phyloP scores from a whole-genome alignment of 64 coral and sea anemone species.

The Catalaphyllia jardinei region DNA sequence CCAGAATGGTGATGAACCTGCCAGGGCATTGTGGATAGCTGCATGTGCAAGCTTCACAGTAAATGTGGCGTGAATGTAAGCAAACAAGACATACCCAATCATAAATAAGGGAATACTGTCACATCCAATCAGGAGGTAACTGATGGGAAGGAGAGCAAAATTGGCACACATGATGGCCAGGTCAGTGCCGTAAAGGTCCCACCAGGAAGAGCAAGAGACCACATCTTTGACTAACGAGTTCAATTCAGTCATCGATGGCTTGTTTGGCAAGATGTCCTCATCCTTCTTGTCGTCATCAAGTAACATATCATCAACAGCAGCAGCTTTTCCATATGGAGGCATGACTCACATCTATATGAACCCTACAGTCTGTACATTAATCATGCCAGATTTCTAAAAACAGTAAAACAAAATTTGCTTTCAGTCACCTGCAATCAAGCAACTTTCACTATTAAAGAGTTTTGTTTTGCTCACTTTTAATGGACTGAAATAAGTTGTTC shows the following conservation, averaged over 20 bases:
- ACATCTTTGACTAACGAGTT: slow-evolving; percentile 53
- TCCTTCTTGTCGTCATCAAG: not conserved
- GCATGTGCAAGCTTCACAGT: slow-evolving; percentile 73
- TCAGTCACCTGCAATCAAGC: too few species aligned
- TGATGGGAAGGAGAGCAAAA: slow-evolving; percentile 39
- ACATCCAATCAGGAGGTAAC: slow-evolving; percentile 57
- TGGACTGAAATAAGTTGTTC: too few species aligned
- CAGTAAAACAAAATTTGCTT: too few species aligned
- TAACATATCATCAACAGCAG: not conserved
- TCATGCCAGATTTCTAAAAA: not conserved
- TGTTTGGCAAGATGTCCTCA: slow-evolving; percentile 2
- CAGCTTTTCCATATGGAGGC: slow-evolving; percentile 33
- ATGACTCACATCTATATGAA: not conserved
- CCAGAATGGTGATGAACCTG: slow-evolving; percentile 64
- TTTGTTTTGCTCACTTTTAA: too few species aligned
- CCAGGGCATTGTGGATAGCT: slow-evolving; percentile 69
- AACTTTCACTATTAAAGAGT: too few species aligned
- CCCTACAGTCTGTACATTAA: not conserved
- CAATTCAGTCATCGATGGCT: slow-evolving; percentile 50
- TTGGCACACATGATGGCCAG: slow-evolving; percentile 41
- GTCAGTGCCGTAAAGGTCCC: slow-evolving; percentile 89
- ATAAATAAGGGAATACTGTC: slow-evolving; percentile 56
- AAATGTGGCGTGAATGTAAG: slow-evolving; percentile 67
- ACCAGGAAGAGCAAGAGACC: slow-evolving; percentile 62
- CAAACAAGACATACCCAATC: slow-evolving; percentile 54